These are phyloP conservation scores for Xestia xanthographa DNA, from an alignment of 2,888 invertebrate genomes.

Conservation along the genomic window DNA sequence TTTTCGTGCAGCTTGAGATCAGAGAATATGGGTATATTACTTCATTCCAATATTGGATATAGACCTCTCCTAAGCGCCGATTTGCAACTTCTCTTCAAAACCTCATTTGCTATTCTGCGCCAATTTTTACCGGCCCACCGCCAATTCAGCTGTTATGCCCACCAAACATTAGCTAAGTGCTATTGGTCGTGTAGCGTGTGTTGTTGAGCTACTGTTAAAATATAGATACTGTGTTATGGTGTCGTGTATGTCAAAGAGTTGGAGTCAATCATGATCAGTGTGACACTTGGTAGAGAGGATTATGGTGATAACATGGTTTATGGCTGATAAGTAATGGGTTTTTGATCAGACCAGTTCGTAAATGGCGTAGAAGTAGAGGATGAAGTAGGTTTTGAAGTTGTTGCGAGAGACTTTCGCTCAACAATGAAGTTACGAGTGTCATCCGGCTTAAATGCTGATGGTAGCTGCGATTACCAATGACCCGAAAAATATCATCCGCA, in stretches of 20 bases:
- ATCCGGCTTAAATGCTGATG: neutral
- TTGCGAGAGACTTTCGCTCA: neutral
- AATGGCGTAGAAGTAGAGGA: constrained; percentile 3
- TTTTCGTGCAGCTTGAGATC: neutral
- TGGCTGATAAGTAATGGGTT: constrained; percentile 18
- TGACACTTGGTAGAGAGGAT: constrained; percentile 29
- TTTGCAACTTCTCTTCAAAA: no score
- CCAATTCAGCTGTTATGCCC: neutral
- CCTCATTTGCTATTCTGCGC: no score
- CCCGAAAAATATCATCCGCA: neutral
- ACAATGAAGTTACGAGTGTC: neutral
- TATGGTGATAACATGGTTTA: constrained; percentile 36
- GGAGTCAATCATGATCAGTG: constrained; percentile 34
- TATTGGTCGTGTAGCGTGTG: neutral
- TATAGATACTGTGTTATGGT: neutral
- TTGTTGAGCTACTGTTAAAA: constrained; percentile 4
- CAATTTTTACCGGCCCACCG: neutral
- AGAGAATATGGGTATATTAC: neutral
- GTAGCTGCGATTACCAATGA: neutral
- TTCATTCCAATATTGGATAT: neutral
- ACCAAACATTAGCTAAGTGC: neutral
- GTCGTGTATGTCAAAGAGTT: constrained; percentile 29
- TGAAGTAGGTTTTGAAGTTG: neutral
- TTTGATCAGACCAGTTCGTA: constrained; percentile 32
- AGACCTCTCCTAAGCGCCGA: neutral